Evolutionary conservation across 2,113 vertebrate genomes (phyloP).

Genomic region (Colinus virginianus): DNA sequence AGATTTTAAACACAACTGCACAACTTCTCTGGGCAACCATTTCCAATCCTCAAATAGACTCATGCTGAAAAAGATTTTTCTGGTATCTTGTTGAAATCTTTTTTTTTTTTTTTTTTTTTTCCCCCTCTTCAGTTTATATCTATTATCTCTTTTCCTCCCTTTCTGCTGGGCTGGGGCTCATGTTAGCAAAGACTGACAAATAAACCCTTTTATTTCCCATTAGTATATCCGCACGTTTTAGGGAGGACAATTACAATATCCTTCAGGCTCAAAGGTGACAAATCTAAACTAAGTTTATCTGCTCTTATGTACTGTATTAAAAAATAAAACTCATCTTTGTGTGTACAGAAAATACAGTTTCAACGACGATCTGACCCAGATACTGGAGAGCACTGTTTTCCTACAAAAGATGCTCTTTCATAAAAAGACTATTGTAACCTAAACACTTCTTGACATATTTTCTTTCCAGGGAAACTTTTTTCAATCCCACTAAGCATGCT

Average conservation of each 20-base stretch:
- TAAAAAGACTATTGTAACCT: slow-evolving; percentile 34
- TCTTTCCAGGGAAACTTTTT: slow-evolving; percentile 46
- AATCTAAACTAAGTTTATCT: neutral
- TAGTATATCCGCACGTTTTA: neutral
- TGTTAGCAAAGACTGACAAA: neutral
- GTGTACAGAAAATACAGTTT: slow-evolving; percentile 40
- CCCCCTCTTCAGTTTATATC: neutral
- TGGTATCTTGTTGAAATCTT: neutral
- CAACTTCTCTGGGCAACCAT: neutral
- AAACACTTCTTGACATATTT: slow-evolving; percentile 45
- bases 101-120: neutral
- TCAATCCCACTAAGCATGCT: slow-evolving; percentile 21
- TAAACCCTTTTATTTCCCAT: neutral
- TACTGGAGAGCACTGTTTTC: neutral
- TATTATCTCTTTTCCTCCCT: neutral
- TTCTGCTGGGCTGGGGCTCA: neutral
- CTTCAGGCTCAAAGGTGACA: neutral
- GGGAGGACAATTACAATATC: slow-evolving; percentile 8
- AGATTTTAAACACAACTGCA: neutral
- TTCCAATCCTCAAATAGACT: neutral
- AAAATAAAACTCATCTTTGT: slow-evolving; percentile 25
- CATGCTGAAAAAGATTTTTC: neutral
- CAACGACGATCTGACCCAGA: slow-evolving; percentile 14
- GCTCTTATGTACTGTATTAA: slow-evolving; percentile 14
- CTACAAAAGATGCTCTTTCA: slow-evolving; percentile 30